Evolutionary conservation across 1,140 invertebrate genomes (phyloP), one percentile per base, ranked within the genome.

Genomic region (Microplitis demolitor): DNA sequence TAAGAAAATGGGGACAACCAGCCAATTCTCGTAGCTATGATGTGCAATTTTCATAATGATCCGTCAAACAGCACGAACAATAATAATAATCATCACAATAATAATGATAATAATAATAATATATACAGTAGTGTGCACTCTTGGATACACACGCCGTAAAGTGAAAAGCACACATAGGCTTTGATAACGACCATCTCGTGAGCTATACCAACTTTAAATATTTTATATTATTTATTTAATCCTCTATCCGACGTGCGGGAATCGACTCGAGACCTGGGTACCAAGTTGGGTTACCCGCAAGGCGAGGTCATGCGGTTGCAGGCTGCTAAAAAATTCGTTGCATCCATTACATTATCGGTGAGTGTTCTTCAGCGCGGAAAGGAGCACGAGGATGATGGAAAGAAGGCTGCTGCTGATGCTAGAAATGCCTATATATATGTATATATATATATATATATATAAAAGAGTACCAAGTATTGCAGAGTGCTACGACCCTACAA

Each of bases 31-130:
- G 51, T 62, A 14, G 33, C 61, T 64, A 39, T 39, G 61, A 51
- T 71, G 33, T 71, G 61, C 62, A 71, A 71, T 71, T 71, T 71
- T n/a, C 69, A 71, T 71, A 71, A 71, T 71, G 60, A 33, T 63
- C 60, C 69, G 45, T 64, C 62, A 58, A 71, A 71, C 39, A 13
- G 34, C 62, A 56, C 50, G 62, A 54, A 64, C 5, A 71, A 63
- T 63, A 62, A 45, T 9, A 45, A 45, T 9, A 45, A 9, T 45
- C 9, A 16, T 33, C 14, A 37, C 37, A 35, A 37, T 39, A 64
- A 64, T 56, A 16, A 56, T 56, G 2, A 54, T 54, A 16, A 54
- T 54, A 14, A 54, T n/a, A 14, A 31, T 60, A 0, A 9, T 33
- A 34, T 34, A 3, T 13, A 60, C 58, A 33, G 0, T 11, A 56